A percentile compares a stretch with the other conserved stretches of the same genome.
Conservation (phyloP, 2,888 invertebrate species). For the Drosophila vallismaia region DNA sequence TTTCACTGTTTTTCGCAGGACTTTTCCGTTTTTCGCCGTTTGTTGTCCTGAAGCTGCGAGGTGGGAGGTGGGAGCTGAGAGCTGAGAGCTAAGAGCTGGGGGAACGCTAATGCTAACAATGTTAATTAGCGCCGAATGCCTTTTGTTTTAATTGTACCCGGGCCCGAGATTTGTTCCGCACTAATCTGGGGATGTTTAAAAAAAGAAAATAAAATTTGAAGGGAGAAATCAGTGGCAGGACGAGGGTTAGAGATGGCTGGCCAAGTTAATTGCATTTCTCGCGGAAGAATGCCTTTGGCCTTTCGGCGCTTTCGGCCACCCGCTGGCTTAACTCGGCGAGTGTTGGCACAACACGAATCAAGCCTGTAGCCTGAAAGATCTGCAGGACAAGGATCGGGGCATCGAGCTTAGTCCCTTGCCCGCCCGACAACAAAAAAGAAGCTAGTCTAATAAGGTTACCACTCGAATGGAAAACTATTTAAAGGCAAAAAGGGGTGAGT, state of each 20-base stretch:
- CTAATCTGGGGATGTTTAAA: background rate
- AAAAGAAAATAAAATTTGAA: background rate
- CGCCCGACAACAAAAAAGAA: background rate
- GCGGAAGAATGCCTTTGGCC: constrained; percentile 60
- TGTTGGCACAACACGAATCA: constrained; percentile 82
- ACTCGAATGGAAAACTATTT: constrained; percentile 63
- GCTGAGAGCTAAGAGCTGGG: background rate
- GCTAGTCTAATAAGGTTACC: constrained; percentile 64
- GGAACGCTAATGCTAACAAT: constrained; percentile 43
- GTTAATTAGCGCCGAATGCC: constrained; percentile 57
- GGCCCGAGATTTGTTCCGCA: constrained; percentile 36
- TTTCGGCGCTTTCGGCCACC: constrained; percentile 31
- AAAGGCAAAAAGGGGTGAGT: constrained; percentile 52
- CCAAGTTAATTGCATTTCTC: constrained; percentile 66
- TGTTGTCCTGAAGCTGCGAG: constrained; percentile 6
- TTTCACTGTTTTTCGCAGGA: background rate
- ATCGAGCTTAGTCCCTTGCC: background rate
- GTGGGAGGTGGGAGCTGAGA: constrained; percentile 12
- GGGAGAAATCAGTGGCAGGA: background rate
- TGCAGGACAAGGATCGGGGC: constrained; percentile 1
- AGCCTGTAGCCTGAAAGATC: constrained; percentile 31
- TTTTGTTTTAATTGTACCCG: constrained; percentile 53
- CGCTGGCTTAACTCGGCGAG: constrained; percentile 65
- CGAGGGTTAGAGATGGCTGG: constrained; percentile 24
- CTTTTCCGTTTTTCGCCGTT: background rate